phyloP scores from a whole-genome alignment of 2,888 invertebrate genomes.

The Pachymerium ferrugineum region DNA sequence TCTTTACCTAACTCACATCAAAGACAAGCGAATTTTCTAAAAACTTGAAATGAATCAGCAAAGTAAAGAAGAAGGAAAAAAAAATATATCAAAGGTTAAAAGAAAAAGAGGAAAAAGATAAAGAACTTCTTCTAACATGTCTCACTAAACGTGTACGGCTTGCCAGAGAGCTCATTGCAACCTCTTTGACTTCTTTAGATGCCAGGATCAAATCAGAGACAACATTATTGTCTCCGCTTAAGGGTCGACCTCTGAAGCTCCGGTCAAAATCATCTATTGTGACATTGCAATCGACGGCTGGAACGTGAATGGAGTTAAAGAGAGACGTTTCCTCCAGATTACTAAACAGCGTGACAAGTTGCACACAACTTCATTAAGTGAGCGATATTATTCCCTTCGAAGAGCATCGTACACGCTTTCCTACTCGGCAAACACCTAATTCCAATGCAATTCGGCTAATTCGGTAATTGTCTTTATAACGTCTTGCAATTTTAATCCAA shows the following conservation, averaged over 20 bases:
- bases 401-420: neutral
- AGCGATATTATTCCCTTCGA: neutral
- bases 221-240: neutral
- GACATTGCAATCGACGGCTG: neutral
- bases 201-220: too few relatives aligned
- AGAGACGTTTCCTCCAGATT: neutral
- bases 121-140: too few relatives aligned
- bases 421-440: neutral
- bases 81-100: too few relatives aligned
- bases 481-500: neutral
- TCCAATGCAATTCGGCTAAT: neutral
- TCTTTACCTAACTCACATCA: too few relatives aligned
- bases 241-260: neutral
- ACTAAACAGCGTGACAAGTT: neutral
- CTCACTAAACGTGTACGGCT: too few relatives aligned
- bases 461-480: neutral
- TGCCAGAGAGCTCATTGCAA: too few relatives aligned
- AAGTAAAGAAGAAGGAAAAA: too few relatives aligned
- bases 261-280: neutral
- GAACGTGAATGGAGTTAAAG: neutral
- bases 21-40: too few relatives aligned
- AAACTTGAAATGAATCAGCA: too few relatives aligned
- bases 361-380: neutral
- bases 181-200: too few relatives aligned
- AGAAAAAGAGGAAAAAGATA: too few relatives aligned